Evolutionary conservation across 2,113 vertebrate genomes (phyloP).

Genomic region (Melanotaenia duboulayi): DNA sequence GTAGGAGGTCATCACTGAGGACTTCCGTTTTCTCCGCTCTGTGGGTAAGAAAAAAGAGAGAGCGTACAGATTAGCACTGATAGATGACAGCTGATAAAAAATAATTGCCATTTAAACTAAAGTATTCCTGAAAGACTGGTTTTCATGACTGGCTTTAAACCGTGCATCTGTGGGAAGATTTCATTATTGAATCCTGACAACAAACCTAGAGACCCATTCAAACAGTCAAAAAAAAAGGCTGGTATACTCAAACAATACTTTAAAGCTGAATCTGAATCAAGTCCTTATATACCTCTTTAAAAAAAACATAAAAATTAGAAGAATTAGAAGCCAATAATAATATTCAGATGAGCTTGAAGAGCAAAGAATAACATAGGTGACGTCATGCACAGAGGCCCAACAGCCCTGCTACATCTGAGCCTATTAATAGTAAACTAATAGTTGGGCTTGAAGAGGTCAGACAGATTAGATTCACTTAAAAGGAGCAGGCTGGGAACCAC

Average conservation of each 20-base stretch:
- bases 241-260: constrained; percentile 14
- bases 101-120: constrained; percentile 3
- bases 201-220: too few species aligned
- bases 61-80: constrained; percentile 48
- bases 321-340: neutral
- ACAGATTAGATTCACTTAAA: constrained; percentile 78
- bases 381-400: constrained; percentile 13
- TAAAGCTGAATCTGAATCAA: neutral
- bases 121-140: constrained; percentile 23
- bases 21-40: constrained; percentile 99
- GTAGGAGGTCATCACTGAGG: constrained; percentile 96
- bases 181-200: too few species aligned
- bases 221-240: constrained; percentile 5
- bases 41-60: constrained; percentile 73
- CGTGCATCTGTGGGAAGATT: constrained; percentile 27
- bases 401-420: constrained; percentile 42
- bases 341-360: too few species aligned
- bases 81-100: constrained; percentile 19
- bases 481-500: constrained; percentile 63
- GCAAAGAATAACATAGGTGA: neutral
- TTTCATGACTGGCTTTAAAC: neutral
- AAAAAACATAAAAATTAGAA: too few species aligned
- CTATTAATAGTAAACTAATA: constrained; percentile 82
- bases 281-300: neutral
- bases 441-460: constrained; percentile 72